Evolutionary conservation across 2,113 vertebrate genomes (phyloP), one percentile per base, ranked within the genome.

Genomic region (Psilopsiagon aurifrons): DNA sequence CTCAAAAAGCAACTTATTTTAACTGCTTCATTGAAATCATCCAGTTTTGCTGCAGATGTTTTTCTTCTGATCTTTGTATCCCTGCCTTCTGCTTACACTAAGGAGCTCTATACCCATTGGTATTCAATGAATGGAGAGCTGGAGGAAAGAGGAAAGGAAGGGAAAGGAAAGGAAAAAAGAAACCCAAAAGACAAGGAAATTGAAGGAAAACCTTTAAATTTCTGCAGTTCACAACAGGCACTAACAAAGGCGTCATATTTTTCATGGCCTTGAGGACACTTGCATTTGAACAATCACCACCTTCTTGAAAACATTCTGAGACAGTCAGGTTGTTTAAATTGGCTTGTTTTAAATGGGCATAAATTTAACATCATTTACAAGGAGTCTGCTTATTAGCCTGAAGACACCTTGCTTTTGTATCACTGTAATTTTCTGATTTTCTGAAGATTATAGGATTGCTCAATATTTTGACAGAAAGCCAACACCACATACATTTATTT

Each of bases 321-420:
- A 75, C 51, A 86, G 70, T 41, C 35, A 79, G 37, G 37, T 86
- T 83, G 51, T 82, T 96, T 86, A 87, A 92, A 91, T 82, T 88
- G 79, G 12, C 29, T 78, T 63, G 27, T 92, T 95, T 93, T 73
- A 95, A 93, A 84, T 52, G 28, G 19, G 24, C 71, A 37, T 75
- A 88, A 90, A 90, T 92, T 92, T 68, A 86, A 75, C 60, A 86
- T 39, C 60, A 75, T 43, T 83, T 94, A 88, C 13, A 55, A 69
- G 81, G 64, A 28, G 27, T 84, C 43, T 78, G 17, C 18, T 16
- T 95, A 69, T 82, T 92, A 82, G 74, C 81, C 86, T 84, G 95
- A 94, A 94, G 92, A 96, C 86, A 94, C 27, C 64, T 59, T 92
- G 55, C 5, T 94, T 95, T 83, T 86, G 11, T 96, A 25, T 64